Percentiles rank a stretch among this genome's conserved stretches.
These are phyloP conservation scores for Gopherus evgoodei DNA, from an alignment of 2,113 vertebrate genomes.

Conservation along the genomic window DNA sequence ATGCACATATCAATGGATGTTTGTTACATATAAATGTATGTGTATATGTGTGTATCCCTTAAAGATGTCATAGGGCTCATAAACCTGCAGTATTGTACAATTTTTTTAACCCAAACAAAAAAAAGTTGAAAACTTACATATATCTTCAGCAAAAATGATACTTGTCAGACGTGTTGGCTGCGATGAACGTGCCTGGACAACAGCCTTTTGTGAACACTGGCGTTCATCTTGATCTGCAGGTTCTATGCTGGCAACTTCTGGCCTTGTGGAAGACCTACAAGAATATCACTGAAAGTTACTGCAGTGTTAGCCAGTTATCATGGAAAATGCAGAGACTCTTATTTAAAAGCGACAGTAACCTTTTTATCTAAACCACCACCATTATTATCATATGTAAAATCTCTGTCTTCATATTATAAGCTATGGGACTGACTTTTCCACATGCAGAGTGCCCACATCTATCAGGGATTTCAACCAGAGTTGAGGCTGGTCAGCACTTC, in stretches of 20 bases:
- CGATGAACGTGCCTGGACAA: slow-evolving; percentile 91
- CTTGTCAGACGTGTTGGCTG: slow-evolving; percentile 82
- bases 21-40: not conserved
- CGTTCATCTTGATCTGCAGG: slow-evolving; percentile 74
- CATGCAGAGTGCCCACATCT: not conserved
- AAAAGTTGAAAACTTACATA: slow-evolving; percentile 79
- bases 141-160: slow-evolving; percentile 93
- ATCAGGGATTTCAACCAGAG: fast-evolving
- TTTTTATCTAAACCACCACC: not conserved
- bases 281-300: not conserved
- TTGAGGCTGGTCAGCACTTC: fast-evolving
- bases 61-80: fast-evolving
- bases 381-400: fast-evolving
- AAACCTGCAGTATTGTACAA: not conserved
- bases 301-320: not conserved
- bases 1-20: fast-evolving
- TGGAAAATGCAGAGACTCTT: too few species aligned
- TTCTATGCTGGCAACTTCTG: slow-evolving; percentile 93
- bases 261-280: slow-evolving; percentile 90
- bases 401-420: fast-evolving
- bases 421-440: fast-evolving
- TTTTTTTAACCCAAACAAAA: not conserved
- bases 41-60: fast-evolving
- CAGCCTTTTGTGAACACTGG: slow-evolving; percentile 89
- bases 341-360: not conserved